Conservation (phyloP, 2,888 invertebrate genomes). For the Atethmia centrago region DNA sequence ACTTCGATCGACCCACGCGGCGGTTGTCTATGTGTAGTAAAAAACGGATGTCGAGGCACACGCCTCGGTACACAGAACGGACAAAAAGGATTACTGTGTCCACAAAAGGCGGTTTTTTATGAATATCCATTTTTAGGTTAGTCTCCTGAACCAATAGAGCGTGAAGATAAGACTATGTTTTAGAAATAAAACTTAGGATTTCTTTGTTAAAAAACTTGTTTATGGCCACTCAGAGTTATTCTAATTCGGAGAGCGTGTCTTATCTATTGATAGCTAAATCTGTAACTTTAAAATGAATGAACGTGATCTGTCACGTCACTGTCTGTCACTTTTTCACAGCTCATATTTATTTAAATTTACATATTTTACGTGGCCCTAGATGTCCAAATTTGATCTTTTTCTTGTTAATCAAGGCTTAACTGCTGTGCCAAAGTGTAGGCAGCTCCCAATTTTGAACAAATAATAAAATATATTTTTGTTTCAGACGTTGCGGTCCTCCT, state of each 20-base stretch:
- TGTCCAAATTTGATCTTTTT: no score
- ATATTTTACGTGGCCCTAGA: no score
- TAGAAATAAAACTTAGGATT: slow-evolving; percentile 59
- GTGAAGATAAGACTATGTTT: slow-evolving; percentile 66
- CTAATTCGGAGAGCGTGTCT: slow-evolving; percentile 38
- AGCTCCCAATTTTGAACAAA: no score
- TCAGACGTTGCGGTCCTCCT: no score
- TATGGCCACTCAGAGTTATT: slow-evolving; percentile 34
- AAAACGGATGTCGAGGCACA: slow-evolving; percentile 15
- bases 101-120: slow-evolving; percentile 62
- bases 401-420: no score
- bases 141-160: slow-evolving; percentile 68
- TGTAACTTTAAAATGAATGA: no score
- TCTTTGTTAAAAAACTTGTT: slow-evolving; percentile 48
- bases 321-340: no score
- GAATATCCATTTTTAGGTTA: slow-evolving; percentile 60
- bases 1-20: no score
- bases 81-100: slow-evolving; percentile 58
- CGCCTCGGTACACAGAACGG: slow-evolving; percentile 17
- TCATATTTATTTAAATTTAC: no score
- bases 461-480: no score
- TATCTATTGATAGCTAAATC: slow-evolving; percentile 27
- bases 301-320: no score
- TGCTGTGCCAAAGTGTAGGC: no score
- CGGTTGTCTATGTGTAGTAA: slow-evolving; percentile 11